A percentile compares a stretch with the other conserved stretches of the same genome.
Conservation (phyloP, 1,140 invertebrate species). For the Papilio polyxenes region DNA sequence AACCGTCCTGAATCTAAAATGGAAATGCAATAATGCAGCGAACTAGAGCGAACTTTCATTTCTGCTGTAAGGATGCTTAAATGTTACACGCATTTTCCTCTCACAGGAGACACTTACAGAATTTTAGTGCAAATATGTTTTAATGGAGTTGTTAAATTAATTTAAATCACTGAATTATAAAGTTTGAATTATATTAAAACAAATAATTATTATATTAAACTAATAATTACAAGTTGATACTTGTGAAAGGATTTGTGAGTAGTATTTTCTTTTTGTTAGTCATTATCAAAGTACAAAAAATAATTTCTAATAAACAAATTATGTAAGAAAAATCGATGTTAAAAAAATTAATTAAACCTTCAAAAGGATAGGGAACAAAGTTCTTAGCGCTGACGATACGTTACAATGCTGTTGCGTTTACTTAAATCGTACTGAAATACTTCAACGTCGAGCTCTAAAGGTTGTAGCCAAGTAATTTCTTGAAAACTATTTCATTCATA, state of each 20-base stretch:
- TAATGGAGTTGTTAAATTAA: not conserved
- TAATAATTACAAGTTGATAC: not conserved
- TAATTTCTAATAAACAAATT: too few species aligned
- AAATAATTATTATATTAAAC: not conserved
- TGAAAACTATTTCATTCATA: too few species aligned
- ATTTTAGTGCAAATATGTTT: not conserved
- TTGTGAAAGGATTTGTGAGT: not conserved
- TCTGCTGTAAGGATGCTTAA: constrained; percentile 20
- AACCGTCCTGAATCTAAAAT: constrained; percentile 38
- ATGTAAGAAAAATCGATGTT: too few species aligned
- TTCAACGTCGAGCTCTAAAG: not conserved
- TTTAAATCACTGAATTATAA: not conserved
- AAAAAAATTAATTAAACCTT: too few species aligned
- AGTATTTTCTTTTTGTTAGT: too few species aligned
- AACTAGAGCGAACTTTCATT: constrained; percentile 28
- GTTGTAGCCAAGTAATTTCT: not conserved
- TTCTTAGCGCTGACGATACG: too few species aligned
- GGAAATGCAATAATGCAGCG: constrained; percentile 28
- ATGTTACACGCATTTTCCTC: constrained; percentile 24
- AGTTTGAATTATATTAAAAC: not conserved
- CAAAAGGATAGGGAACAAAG: too few species aligned
- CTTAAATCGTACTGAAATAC: not conserved
- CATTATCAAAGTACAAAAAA: too few species aligned
- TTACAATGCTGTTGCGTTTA: too few species aligned
- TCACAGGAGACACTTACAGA: not conserved